Conservation (phyloP, 53 echinoderm and acorn worm genomes). For the Astropecten irregularis region DNA sequence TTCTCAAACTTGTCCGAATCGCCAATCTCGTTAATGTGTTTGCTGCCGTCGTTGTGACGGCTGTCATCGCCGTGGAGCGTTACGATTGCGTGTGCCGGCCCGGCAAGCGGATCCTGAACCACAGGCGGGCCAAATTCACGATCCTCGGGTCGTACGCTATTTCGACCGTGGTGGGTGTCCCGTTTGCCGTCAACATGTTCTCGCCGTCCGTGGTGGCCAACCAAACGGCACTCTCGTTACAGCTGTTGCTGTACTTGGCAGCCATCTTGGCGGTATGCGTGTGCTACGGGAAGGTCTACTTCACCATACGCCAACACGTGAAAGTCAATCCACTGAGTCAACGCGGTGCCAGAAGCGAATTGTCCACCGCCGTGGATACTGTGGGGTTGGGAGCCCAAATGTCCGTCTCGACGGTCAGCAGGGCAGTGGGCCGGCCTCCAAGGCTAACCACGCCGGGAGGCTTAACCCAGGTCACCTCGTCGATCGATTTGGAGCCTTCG, state of each 20-base stretch:
- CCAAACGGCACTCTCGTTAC: neutral
- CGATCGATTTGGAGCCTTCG: neutral
- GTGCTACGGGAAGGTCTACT: conserved; percentile 15
- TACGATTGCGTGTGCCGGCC: conserved; percentile 26
- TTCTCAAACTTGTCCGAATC: neutral
- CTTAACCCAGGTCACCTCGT: no score
- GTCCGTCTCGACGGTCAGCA: neutral
- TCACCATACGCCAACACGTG: neutral
- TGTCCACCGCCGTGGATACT: neutral
- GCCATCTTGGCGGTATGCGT: neutral
- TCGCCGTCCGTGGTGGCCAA: neutral
- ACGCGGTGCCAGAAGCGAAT: neutral
- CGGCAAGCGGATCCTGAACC: neutral
- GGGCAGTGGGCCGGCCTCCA: neutral
- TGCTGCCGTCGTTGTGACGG: neutral
- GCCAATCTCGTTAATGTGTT: neutral
- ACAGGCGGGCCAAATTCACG: neutral
- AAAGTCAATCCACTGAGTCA: neutral
- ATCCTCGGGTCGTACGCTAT: neutral
- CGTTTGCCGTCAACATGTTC: neutral
- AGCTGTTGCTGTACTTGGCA: neutral
- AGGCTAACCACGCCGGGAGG: no score
- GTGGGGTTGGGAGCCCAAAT: neutral
- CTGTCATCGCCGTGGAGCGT: neutral
- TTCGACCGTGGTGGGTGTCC: neutral